phyloP scores from a whole-genome alignment of 2,888 invertebrate species.

The Neoscelio sp. region DNA sequence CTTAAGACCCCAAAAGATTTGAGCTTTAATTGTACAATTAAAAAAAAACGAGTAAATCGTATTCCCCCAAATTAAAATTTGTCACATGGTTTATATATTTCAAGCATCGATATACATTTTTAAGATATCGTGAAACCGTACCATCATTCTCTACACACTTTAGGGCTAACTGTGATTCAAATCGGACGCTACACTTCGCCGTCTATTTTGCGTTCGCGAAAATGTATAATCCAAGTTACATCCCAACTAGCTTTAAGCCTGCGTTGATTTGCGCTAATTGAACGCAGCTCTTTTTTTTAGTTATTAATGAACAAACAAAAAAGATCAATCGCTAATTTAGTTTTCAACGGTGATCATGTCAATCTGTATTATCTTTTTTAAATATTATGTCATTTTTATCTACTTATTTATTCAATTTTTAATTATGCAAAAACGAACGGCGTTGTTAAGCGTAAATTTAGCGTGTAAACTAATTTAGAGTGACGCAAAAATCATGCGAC shows the following conservation, averaged over 20 bases:
- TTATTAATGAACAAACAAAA: too few relatives aligned
- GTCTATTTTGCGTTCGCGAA: conserved; percentile 31
- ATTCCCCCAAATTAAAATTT: too few relatives aligned
- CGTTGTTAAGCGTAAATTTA: conserved; percentile 27
- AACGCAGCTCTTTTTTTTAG: conserved; percentile 13
- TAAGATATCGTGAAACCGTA: conserved; percentile 22
- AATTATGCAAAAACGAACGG: too few relatives aligned
- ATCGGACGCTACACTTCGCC: conserved; percentile 54
- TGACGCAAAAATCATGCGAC: conserved; percentile 6
- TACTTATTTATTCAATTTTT: conserved; percentile 1
- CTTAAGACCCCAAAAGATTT: too few relatives aligned
- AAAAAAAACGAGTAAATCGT: too few relatives aligned
- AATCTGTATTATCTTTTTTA: too few relatives aligned
- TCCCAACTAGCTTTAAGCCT: conserved; percentile 47
- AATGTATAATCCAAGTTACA: conserved; percentile 50
- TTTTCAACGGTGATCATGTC: too few relatives aligned
- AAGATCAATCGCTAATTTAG: too few relatives aligned
- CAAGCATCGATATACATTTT: too few relatives aligned
- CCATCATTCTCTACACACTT: conserved; percentile 38
- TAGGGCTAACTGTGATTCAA: conserved; percentile 65
- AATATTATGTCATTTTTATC: not conserved
- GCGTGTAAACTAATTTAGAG: conserved; percentile 18
- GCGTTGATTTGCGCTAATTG: conserved; percentile 16
- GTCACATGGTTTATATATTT: too few relatives aligned
- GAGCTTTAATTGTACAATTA: too few relatives aligned